These are phyloP conservation scores for Sepioteuthis lessoniana DNA, from an alignment of 2,888 invertebrate species.

Conservation along the genomic window DNA sequence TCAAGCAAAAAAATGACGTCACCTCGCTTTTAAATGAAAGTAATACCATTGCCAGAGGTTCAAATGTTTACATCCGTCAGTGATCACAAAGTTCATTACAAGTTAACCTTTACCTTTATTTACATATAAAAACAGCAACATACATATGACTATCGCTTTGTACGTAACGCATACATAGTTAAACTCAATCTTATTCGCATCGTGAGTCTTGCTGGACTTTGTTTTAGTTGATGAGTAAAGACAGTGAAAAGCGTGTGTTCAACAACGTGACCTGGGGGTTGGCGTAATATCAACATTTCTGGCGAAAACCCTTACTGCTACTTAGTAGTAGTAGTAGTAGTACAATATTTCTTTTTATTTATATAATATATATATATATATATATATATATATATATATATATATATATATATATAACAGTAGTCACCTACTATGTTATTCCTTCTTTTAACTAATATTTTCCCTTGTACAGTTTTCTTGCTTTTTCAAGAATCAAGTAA, in stretches of 20 bases:
- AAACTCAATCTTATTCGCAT: background rate
- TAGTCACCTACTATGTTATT: background rate
- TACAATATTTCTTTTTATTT: background rate
- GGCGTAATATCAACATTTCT: background rate
- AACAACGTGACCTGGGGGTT: conserved; percentile 20
- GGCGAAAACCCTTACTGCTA: conserved; percentile 9
- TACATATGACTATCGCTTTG: background rate
- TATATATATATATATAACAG: too few species aligned
- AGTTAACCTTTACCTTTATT: too few species aligned
- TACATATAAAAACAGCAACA: too few species aligned
- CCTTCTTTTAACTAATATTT: background rate
- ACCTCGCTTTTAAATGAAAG: too few species aligned
- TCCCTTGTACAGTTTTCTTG: background rate
- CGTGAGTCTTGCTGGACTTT: background rate
- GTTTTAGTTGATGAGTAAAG: background rate
- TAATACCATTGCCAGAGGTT: too few species aligned
- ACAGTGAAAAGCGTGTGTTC: background rate
- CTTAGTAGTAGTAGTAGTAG: background rate
- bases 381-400: too few species aligned
- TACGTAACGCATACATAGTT: background rate
- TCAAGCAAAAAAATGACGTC: too few species aligned
- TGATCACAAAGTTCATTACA: too few species aligned
- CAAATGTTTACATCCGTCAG: too few species aligned
- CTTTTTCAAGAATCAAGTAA: background rate
- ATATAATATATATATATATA: too few species aligned